Evolutionary conservation across 2,113 vertebrate species (phyloP).

Genomic region (Brevimyrus niger): DNA sequence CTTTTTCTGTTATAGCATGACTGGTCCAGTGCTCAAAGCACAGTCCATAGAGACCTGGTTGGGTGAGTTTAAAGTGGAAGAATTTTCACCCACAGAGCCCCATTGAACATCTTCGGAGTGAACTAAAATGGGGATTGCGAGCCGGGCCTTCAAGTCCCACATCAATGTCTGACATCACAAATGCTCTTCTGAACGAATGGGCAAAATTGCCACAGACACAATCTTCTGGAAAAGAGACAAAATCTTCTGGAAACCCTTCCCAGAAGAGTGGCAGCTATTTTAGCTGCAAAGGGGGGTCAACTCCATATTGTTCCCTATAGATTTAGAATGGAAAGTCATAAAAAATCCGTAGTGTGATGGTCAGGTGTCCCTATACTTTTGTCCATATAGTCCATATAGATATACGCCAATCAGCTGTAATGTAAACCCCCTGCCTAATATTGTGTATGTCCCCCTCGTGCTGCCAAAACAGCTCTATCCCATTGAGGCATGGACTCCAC

Average conservation of each 20-base stretch:
- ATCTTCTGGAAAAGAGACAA: too few species aligned
- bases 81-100: not conserved
- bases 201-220: not conserved
- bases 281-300: not conserved
- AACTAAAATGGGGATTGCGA: not conserved
- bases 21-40: not conserved
- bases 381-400: not conserved
- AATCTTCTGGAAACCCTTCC: not conserved
- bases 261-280: not conserved
- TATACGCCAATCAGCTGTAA: not conserved
- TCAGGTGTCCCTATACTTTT: not conserved
- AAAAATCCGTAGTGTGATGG: too few species aligned
- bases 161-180: not conserved
- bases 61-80: not conserved
- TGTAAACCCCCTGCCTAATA: not conserved
- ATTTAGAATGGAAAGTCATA: too few species aligned
- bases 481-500: not conserved
- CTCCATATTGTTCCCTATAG: too few species aligned
- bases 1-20: not conserved
- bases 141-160: not conserved
- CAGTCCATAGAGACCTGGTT: not conserved
- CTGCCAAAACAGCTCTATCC: not conserved
- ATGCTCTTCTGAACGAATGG: not conserved
- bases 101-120: not conserved
- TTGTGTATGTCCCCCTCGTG: not conserved